Conservation (phyloP, 2,113 vertebrate species). For the Oreochromis niloticus region DNA sequence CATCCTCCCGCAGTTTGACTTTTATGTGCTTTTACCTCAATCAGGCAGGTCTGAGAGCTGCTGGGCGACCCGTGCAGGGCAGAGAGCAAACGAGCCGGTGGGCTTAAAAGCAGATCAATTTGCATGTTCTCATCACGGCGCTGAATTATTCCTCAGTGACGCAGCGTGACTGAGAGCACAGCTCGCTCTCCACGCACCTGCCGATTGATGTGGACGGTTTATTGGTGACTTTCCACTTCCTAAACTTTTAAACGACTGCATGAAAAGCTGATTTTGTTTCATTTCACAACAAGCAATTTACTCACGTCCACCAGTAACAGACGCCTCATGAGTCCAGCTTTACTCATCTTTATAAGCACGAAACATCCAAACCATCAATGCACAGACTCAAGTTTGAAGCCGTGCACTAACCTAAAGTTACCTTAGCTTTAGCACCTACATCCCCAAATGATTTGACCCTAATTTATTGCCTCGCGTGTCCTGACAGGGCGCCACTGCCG, state of each 20-base stretch:
- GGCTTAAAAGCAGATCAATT: not conserved
- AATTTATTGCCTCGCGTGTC: fast-evolving
- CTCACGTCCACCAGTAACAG: not conserved
- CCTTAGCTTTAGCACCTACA: not conserved
- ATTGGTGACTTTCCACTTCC: not conserved
- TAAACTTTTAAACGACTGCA: not conserved
- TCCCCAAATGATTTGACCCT: not conserved
- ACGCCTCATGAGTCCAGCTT: not conserved
- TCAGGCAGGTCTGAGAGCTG: not conserved
- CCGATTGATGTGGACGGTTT: not conserved
- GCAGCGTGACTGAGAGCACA: not conserved
- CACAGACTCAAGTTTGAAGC: fast-evolving
- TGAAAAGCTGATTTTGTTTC: not conserved
- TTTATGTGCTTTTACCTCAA: not conserved
- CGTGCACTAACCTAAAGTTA: not conserved
- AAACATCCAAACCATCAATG: not conserved
- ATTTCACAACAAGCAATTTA: not conserved
- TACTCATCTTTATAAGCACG: fast-evolving
- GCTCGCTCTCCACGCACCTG: not conserved
- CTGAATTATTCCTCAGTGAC: not conserved
- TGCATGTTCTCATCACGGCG: not conserved
- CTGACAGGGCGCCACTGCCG: not conserved
- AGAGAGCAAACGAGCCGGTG: not conserved
- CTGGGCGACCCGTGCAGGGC: not conserved
- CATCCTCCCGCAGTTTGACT: not conserved